phyloP scores from a whole-genome alignment of 2,888 invertebrate genomes.

The Scaptomyza cyrtandrae region DNA sequence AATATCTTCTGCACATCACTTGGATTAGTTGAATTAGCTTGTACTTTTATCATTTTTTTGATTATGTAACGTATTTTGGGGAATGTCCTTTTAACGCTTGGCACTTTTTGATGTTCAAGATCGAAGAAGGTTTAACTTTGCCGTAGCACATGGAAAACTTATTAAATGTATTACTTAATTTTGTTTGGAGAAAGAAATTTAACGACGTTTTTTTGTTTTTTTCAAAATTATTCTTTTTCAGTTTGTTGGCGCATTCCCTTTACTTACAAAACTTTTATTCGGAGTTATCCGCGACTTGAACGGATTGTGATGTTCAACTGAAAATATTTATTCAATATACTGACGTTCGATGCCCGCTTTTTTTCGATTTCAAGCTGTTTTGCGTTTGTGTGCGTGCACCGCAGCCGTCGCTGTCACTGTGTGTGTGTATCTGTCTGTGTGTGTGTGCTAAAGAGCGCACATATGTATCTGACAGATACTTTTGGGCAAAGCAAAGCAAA shows the following conservation, averaged over 20 bases:
- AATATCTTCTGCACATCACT: conserved; percentile 40
- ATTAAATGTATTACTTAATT: conserved; percentile 13
- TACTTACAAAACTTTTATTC: conserved; percentile 85
- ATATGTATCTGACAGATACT: conserved; percentile 55
- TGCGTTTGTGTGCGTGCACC: conserved; percentile 42
- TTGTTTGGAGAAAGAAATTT: too few species aligned
- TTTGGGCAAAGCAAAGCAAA: conserved; percentile 50
- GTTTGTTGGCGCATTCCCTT: conserved; percentile 39
- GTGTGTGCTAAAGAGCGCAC: conserved; percentile 43
- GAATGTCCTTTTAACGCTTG: conserved; percentile 35
- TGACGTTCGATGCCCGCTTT: conserved; percentile 81
- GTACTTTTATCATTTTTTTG: not conserved
- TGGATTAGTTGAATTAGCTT: conserved; percentile 27
- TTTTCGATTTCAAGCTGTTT: conserved; percentile 70
- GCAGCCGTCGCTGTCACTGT: conserved; percentile 10
- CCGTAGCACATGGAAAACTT: conserved; percentile 8
- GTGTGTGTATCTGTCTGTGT: conserved; percentile 32
- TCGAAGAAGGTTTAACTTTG: not conserved
- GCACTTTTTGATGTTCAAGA: conserved; percentile 13
- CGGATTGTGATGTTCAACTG: conserved; percentile 86
- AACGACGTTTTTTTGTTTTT: too few species aligned
- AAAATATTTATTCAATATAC: conserved; percentile 84
- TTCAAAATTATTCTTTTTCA: conserved; percentile 23
- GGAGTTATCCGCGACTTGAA: conserved; percentile 85
- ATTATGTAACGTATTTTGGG: conserved; percentile 53